Conservation (phyloP, 1,140 invertebrate genomes). For the Caerostris darwini region DNA sequence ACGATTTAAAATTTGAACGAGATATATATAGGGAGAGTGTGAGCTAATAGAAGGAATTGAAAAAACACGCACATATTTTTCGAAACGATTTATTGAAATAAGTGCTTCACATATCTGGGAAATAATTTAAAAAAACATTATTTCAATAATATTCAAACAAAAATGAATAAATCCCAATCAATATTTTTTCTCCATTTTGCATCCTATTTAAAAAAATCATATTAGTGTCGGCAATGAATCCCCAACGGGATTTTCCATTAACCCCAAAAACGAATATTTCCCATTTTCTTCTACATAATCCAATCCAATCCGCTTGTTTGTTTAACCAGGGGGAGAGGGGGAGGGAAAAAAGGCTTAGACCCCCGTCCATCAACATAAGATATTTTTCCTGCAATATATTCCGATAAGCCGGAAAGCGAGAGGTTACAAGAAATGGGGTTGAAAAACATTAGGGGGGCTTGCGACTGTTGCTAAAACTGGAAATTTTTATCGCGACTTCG, state of each 20-base stretch:
- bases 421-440: background rate
- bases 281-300: background rate
- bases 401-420: background rate
- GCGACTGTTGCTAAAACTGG: background rate
- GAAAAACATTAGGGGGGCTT: background rate
- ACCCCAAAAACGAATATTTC: constrained; percentile 5
- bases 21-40: no score
- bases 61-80: no score
- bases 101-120: no score
- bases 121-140: no score
- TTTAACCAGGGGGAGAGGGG: background rate
- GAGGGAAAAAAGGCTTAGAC: background rate
- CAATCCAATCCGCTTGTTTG: constrained; percentile 6
- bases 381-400: background rate
- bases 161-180: background rate
- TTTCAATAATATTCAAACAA: no score
- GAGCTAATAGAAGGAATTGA: no score
- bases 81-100: no score
- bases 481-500: constrained; percentile 11
- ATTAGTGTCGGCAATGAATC: background rate
- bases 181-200: background rate
- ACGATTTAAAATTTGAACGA: no score
- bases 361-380: background rate
- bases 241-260: constrained; percentile 26
- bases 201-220: background rate